Evolutionary conservation across 2,797 vertebrate species (phyloP).

Genomic region (Platyrinchus mystaceus): DNA sequence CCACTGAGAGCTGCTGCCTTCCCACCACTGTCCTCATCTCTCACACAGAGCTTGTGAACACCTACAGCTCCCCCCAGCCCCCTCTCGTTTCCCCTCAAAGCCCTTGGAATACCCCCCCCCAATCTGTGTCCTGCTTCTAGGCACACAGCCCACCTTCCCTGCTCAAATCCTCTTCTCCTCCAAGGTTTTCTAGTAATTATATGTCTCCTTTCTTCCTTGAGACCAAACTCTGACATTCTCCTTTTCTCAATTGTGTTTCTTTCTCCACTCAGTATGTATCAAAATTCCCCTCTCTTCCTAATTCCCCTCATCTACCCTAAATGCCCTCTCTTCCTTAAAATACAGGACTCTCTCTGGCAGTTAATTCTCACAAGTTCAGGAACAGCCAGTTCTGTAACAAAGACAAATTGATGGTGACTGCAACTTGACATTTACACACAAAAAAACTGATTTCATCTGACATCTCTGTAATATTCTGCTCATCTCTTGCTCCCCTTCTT

Average conservation of each 20-base stretch:
- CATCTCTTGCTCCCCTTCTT: slow-evolving; percentile 17
- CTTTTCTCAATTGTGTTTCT: not conserved
- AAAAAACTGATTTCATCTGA: slow-evolving; percentile 62
- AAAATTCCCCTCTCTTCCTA: slow-evolving; percentile 1
- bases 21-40: not conserved
- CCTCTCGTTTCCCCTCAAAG: not conserved
- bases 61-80: not conserved
- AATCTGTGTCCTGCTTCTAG: not conserved
- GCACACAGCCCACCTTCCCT: not conserved
- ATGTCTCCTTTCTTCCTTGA: not conserved
- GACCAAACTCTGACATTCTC: not conserved
- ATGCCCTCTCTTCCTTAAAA: slow-evolving; percentile 37
- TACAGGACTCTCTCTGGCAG: slow-evolving; percentile 13
- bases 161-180: not conserved
- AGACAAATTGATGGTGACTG: slow-evolving; percentile 68
- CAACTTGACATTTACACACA: slow-evolving; percentile 67
- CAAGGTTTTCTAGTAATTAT: not conserved
- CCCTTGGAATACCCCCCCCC: not conserved
- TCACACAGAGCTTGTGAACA: not conserved
- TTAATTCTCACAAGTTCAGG: slow-evolving; percentile 51
- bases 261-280: not conserved
- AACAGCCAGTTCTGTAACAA: slow-evolving; percentile 65
- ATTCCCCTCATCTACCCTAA: slow-evolving; percentile 27
- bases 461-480: slow-evolving; percentile 60
- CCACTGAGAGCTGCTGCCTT: not conserved